Evolutionary conservation across 2,113 vertebrate species (phyloP), one percentile per base, ranked within the genome.

Genomic region (Cnemophilus loriae): DNA sequence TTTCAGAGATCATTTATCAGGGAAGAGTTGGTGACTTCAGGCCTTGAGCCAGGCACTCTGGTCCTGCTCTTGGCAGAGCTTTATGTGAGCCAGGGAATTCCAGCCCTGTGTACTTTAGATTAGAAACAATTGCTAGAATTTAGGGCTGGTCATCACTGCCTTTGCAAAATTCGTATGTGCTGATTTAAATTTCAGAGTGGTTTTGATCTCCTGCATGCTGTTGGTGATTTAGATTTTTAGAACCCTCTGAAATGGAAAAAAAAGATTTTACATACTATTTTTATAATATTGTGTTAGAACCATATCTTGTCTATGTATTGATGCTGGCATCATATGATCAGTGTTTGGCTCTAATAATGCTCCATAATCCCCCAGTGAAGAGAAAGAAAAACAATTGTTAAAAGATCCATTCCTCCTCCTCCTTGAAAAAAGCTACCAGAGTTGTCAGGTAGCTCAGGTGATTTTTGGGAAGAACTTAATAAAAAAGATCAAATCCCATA

Each of bases 401-500:
- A 73, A 89, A 56, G 23, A 59, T 60, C 57, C 17, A 11, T 77
- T 80, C 50, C 24, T 89, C 27, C 24, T 89, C 27, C 37, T 78
- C 60, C 30, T 63, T 56, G 73, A 21, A 75, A 47, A 84, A 86
- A 81, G 22, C 64, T 87, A 42, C 86, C 42, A 42, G 37, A 59
- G 32, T 13, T 89, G 41, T 61, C 46, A 55, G 35, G 44, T 53
- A 59, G 42, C 55, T 83, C 56, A 47, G 39, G 41, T 93, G 55
- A 59, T 80, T 90, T 93, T 95, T 41, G 47, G 83, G 77, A 97
- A 89, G 92, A 93, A 33, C 39, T 84, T 55, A 68, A 28, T 8
- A 18, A 59, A 65, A 60, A 4, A 21, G n/a, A 47, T 17, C 86
- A 83, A 60, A 67, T 56, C 49, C 46, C 39, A 42, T 44, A 5